These are phyloP conservation scores for Amphiura filiformis DNA, from an alignment of 35 echinoderm and acorn worm species.

Conservation along the genomic window DNA sequence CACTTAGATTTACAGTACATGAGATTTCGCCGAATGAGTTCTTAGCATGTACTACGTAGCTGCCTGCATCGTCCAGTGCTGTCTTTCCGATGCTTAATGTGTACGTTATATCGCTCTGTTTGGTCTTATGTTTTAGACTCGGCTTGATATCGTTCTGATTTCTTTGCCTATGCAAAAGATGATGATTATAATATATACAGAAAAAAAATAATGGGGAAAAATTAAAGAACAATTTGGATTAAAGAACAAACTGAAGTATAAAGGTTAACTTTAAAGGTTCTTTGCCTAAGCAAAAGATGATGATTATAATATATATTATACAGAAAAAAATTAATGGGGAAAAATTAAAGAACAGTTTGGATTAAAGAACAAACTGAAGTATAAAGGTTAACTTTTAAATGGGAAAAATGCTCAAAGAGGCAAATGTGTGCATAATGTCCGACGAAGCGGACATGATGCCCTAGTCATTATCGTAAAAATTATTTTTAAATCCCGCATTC, in stretches of 20 bases:
- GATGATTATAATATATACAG: neutral
- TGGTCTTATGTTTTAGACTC: conserved; percentile 72
- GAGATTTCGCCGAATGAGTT: conserved; percentile 76
- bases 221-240: too few species aligned
- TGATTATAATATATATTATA: neutral
- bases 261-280: too few species aligned
- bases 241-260: too few species aligned
- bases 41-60: conserved; percentile 76
- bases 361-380: too few species aligned
- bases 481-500: too few species aligned
- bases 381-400: too few species aligned
- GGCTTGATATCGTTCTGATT: conserved; percentile 64
- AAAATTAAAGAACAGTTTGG: too few species aligned
- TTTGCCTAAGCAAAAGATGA: conserved; percentile 47
- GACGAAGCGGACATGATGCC: too few species aligned
- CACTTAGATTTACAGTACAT: conserved; percentile 52
- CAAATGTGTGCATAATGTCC: too few species aligned
- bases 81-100: conserved; percentile 39
- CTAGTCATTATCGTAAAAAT: too few species aligned
- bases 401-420: too few species aligned
- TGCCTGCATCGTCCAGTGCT: conserved; percentile 53
- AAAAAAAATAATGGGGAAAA: neutral
- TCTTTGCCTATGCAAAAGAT: conserved; percentile 44
- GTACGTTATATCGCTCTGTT: conserved; percentile 74
- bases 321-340: neutral